Conservation (phyloP, 2,888 invertebrate genomes). For the Drosophila affinis region DNA sequence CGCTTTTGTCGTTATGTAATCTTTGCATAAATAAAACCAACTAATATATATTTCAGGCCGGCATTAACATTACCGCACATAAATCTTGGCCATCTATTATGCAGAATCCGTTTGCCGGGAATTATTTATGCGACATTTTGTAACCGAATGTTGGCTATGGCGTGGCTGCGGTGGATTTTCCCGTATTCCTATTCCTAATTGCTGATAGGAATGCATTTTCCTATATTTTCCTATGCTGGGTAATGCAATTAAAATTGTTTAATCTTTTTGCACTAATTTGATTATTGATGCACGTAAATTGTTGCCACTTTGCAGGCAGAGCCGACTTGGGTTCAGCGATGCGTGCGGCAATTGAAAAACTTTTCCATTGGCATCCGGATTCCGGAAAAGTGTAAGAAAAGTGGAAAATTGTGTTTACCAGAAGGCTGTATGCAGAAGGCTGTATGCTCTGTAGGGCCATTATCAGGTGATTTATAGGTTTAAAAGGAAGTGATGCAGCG, state of each 20-base stretch:
- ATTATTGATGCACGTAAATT: slow-evolving; percentile 38
- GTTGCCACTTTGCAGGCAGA: slow-evolving; percentile 2
- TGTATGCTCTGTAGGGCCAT: slow-evolving; percentile 1
- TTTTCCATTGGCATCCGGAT: slow-evolving; percentile 15
- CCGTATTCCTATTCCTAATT: slow-evolving; percentile 12
- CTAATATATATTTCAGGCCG: slow-evolving; percentile 29
- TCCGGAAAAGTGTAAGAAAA: slow-evolving; percentile 10
- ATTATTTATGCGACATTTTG: slow-evolving; percentile 30
- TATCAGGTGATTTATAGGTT: not conserved
- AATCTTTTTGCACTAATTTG: slow-evolving; percentile 36
- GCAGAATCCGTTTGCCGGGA: slow-evolving; percentile 35
- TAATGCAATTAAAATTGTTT: slow-evolving; percentile 43
- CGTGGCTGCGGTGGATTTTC: slow-evolving; percentile 6
- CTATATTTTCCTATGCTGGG: slow-evolving; percentile 7
- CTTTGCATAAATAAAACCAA: slow-evolving; percentile 21
- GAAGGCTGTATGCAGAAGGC: not conserved
- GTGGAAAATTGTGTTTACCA: not conserved
- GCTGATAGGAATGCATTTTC: slow-evolving; percentile 16
- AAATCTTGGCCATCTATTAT: slow-evolving; percentile 42
- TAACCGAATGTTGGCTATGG: slow-evolving; percentile 2
- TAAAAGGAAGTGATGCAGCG: not conserved
- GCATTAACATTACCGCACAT: slow-evolving; percentile 24
- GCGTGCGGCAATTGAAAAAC: slow-evolving; percentile 28
- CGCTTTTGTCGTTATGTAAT: slow-evolving; percentile 5
- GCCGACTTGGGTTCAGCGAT: not conserved